Percentiles rank a stretch among this genome's conserved stretches.
These are phyloP conservation scores for Nephila pilipes DNA, from an alignment of 1,140 invertebrate genomes.

Conservation along the genomic window DNA sequence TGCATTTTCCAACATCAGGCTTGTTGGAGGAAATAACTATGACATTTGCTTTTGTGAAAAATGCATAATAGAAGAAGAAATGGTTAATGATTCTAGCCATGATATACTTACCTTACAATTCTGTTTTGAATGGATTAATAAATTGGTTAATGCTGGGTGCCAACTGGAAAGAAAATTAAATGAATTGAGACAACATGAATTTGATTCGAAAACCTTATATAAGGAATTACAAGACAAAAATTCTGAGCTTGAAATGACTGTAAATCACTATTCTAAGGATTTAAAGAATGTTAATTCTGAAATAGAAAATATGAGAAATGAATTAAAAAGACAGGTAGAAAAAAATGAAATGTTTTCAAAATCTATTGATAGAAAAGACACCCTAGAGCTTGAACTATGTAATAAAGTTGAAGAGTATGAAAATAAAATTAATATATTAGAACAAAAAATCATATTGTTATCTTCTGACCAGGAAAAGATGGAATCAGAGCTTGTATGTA, in stretches of 20 bases:
- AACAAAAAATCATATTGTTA: background rate
- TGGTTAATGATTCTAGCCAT: background rate
- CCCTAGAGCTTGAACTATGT: background rate
- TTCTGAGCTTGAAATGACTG: conserved; percentile 5
- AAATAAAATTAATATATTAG: background rate
- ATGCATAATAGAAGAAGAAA: conserved; percentile 1
- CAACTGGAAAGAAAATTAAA: background rate
- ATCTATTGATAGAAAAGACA: background rate
- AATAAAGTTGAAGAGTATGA: background rate
- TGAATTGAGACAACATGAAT: background rate
- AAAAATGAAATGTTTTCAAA: background rate
- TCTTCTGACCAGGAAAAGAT: background rate
- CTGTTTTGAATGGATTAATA: background rate
- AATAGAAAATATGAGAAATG: background rate
- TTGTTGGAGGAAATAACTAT: background rate
- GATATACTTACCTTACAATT: background rate
- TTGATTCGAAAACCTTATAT: background rate
- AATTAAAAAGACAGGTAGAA: background rate
- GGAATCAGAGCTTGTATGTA: background rate
- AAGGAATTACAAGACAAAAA: conserved; percentile 8
- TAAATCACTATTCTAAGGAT: background rate
- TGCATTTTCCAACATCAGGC: background rate
- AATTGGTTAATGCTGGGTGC: background rate
- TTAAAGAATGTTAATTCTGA: background rate
- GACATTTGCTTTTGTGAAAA: conserved; percentile 40